These are phyloP conservation scores for Pygoscelis antarcticus DNA, from an alignment of 2,113 vertebrate species.

Conservation along the genomic window DNA sequence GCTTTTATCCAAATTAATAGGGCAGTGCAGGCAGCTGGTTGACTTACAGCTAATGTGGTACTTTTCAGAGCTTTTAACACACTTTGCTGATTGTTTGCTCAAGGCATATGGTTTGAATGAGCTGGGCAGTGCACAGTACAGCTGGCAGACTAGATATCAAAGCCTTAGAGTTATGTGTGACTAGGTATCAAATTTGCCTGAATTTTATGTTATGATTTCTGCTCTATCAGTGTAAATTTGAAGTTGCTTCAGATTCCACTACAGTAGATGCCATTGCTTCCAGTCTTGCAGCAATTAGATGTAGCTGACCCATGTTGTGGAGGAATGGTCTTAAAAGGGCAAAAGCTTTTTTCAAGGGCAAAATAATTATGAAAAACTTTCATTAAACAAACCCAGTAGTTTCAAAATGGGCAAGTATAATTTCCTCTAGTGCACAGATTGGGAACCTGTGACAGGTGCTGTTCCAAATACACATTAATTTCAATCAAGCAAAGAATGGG, in stretches of 20 bases:
- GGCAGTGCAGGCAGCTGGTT: slow-evolving; percentile 30
- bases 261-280: background rate
- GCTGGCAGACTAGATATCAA: slow-evolving; percentile 44
- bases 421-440: slow-evolving; percentile 34
- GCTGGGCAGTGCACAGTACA: slow-evolving; percentile 52
- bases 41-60: slow-evolving; percentile 34
- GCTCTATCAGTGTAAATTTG: background rate
- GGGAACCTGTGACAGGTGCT: slow-evolving; percentile 40
- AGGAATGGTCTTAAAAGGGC: background rate
- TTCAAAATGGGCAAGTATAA: background rate
- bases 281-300: background rate
- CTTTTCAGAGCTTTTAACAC: slow-evolving; percentile 43
- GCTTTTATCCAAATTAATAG: slow-evolving; percentile 22
- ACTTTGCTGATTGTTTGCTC: slow-evolving; percentile 61
- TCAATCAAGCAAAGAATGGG: slow-evolving; percentile 40
- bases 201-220: background rate
- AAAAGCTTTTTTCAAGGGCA: background rate
- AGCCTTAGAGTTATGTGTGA: background rate
- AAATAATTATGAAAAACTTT: background rate
- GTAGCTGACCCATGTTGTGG: background rate
- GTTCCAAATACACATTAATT: slow-evolving; percentile 38
- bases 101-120: slow-evolving; percentile 63
- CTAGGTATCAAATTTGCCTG: slow-evolving; percentile 11
- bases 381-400: background rate
- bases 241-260: background rate